A percentile compares a stretch with the other conserved stretches of the same genome.
phyloP scores from a whole-genome alignment of 2,888 invertebrate species.

The Volucella zonaria region DNA sequence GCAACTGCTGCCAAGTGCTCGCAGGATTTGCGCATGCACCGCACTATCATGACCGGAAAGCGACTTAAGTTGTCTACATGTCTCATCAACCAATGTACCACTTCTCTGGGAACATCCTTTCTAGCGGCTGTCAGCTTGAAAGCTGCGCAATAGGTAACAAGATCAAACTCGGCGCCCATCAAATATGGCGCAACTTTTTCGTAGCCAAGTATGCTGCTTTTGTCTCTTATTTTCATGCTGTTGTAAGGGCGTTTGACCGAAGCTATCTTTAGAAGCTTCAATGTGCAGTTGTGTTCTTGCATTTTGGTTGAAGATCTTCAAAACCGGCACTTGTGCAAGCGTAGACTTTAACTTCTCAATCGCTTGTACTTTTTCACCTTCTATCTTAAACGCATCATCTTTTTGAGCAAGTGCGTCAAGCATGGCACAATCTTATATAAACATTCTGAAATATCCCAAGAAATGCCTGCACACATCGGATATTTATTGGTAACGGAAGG shows the following conservation, averaged over 20 bases:
- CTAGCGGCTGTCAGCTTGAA: constrained; percentile 36
- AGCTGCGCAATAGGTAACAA: constrained; percentile 48
- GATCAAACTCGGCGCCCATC: constrained; percentile 65
- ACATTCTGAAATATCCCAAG: too few relatives aligned
- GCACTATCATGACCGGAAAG: constrained; percentile 22
- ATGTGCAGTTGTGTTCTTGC: constrained; percentile 69
- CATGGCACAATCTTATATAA: too few relatives aligned
- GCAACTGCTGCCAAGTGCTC: background rate
- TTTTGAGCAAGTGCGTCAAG: too few relatives aligned
- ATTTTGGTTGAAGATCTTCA: constrained; percentile 28
- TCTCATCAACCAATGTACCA: constrained; percentile 61
- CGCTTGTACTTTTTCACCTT: background rate
- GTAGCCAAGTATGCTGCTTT: constrained; percentile 73
- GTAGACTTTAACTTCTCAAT: constrained; percentile 24
- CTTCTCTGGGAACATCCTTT: constrained; percentile 59
- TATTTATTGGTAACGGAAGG: constrained; percentile 48
- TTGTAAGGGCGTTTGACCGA: constrained; percentile 64
- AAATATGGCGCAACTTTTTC: constrained; percentile 75
- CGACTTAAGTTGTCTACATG: too few relatives aligned
- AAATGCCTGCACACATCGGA: background rate
- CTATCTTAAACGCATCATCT: background rate
- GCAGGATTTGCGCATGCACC: background rate
- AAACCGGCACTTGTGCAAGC: constrained; percentile 47
- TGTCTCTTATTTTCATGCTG: constrained; percentile 10
- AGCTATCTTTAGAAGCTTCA: constrained; percentile 67